Evolutionary conservation across 2,888 invertebrate genomes (phyloP).

Genomic region (Agrilus biguttatus): DNA sequence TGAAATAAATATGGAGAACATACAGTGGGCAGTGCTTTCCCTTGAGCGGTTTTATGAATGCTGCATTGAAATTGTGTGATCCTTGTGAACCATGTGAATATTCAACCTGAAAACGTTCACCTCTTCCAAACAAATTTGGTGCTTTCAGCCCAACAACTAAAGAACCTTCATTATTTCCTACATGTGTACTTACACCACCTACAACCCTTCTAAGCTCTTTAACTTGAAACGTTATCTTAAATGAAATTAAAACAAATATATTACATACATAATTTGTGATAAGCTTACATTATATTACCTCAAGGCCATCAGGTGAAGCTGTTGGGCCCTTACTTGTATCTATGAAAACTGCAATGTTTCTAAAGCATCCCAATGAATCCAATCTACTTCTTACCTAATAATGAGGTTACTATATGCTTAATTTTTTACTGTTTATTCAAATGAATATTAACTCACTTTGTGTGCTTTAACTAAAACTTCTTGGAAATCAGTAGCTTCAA

Average conservation of each 20-base stretch:
- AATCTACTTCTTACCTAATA: conserved; percentile 57
- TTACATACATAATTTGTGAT: conserved; percentile 2
- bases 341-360: conserved; percentile 69
- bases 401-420: background rate
- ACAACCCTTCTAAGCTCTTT: conserved; percentile 67
- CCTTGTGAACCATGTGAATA: conserved; percentile 75
- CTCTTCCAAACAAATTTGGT: conserved; percentile 79
- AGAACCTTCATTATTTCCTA: conserved; percentile 86
- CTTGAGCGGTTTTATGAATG: conserved; percentile 73
- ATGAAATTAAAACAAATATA: conserved; percentile 2
- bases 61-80: conserved; percentile 65
- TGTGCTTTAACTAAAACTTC: conserved; percentile 62
- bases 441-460: conserved; percentile 31
- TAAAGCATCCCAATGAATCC: conserved; percentile 78
- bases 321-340: conserved; percentile 72
- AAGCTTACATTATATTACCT: conserved; percentile 35
- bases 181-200: conserved; percentile 74
- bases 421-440: background rate
- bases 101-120: conserved; percentile 68
- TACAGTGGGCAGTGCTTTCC: conserved; percentile 49
- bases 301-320: conserved; percentile 66
- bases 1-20: conserved; percentile 22
- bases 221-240: conserved; percentile 73
- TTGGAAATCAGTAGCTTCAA: conserved; percentile 72
- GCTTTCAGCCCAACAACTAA: conserved; percentile 58